A percentile compares a stretch with the other conserved stretches of the same genome.
These are phyloP conservation scores for Hylaeus anthracinus DNA, from an alignment of 1,140 invertebrate genomes.

Conservation along the genomic window DNA sequence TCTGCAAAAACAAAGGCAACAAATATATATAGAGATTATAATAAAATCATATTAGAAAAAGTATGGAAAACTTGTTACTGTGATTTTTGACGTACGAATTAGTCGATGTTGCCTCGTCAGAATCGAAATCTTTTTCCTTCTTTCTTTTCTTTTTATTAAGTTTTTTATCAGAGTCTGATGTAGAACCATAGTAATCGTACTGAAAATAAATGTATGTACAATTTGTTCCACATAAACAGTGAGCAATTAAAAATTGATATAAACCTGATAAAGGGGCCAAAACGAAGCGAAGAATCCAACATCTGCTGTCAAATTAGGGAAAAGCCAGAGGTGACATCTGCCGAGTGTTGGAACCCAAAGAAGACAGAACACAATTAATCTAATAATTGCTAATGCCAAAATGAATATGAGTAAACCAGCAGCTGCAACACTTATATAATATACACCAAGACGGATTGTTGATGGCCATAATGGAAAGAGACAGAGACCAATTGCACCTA, in stretches of 20 bases:
- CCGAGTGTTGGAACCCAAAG: conserved; percentile 95
- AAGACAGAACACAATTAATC: conserved; percentile 94
- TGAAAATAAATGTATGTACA: conserved; percentile 73
- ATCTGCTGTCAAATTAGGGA: conserved; percentile 99
- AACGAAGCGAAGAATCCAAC: conserved; percentile 99
- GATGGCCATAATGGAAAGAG: conserved; percentile 99
- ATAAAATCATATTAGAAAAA: not conserved
- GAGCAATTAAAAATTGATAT: not conserved
- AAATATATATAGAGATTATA: not conserved
- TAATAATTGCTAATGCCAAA: conserved; percentile 92
- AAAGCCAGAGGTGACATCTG: conserved; percentile 96
- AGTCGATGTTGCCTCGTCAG: conserved; percentile 80
- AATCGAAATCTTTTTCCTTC: conserved; percentile 89
- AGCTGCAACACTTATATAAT: conserved; percentile 97
- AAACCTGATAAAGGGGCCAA: conserved; percentile 96
- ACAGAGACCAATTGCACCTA: conserved; percentile 97
- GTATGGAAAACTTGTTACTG: not conserved
- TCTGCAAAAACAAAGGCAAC: conserved; percentile 43
- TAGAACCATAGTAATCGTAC: conserved; percentile 89
- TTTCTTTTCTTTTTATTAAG: conserved; percentile 88
- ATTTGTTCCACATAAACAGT: conserved; percentile 9
- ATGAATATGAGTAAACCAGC: conserved; percentile 97
- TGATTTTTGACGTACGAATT: conserved; percentile 63
- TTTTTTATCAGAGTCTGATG: conserved; percentile 81
- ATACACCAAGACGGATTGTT: conserved; percentile 95